phyloP scores from a whole-genome alignment of 2,797 vertebrate species.

The Acrossocheilus fasciatus region DNA sequence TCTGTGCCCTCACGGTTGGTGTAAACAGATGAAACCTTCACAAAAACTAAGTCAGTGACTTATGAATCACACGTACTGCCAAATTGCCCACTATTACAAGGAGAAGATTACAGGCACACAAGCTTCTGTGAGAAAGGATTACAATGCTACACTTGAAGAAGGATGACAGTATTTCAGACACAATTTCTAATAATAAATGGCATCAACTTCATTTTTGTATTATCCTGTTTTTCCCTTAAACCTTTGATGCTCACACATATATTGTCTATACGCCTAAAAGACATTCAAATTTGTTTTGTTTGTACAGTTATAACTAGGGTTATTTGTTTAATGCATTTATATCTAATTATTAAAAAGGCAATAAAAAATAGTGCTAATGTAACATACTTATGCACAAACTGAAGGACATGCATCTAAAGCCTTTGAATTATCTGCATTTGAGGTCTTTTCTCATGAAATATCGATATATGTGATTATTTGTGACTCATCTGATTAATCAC shows the following conservation, averaged over 20 bases:
- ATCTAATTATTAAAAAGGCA: background rate
- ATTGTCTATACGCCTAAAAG: background rate
- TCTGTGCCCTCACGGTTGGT: constrained; percentile 72
- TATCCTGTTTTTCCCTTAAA: background rate
- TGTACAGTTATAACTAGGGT: too few relatives aligned
- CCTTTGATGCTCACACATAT: background rate
- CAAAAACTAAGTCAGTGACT: constrained; percentile 75
- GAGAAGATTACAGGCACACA: constrained; percentile 63
- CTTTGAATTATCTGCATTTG: background rate
- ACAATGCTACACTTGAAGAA: background rate
- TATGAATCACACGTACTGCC: constrained; percentile 73
- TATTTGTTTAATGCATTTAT: background rate
- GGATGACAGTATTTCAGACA: constrained; percentile 18
- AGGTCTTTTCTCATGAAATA: background rate
- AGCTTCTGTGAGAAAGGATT: constrained; percentile 15
- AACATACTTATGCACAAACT: background rate
- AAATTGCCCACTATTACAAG: constrained; percentile 66
- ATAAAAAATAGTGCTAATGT: background rate
- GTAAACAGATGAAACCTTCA: constrained; percentile 77
- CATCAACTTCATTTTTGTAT: background rate
- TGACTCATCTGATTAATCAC: background rate
- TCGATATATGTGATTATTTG: background rate
- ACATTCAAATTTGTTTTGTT: background rate
- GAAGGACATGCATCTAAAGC: background rate
- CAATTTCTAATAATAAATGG: constrained; percentile 27